phyloP scores from a whole-genome alignment of 2,113 vertebrate species.

The Monopterus albus region DNA sequence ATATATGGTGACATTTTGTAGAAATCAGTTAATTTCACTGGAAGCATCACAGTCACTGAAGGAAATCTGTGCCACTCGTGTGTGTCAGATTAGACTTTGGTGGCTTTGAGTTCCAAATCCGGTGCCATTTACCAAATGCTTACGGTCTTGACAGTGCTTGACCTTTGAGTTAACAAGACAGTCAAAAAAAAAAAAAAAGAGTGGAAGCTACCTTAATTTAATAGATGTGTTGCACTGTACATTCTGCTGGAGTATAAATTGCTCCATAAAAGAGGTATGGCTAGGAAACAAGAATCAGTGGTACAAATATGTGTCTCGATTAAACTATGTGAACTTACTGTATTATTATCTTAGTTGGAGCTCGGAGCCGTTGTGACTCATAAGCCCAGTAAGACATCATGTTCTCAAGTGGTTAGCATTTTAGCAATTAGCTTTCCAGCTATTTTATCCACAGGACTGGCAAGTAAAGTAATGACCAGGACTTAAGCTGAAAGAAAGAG shows the following conservation, averaged over 20 bases:
- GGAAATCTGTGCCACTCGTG: too few relatives aligned
- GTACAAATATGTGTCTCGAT: not conserved
- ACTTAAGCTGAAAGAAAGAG: not conserved
- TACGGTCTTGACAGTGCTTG: too few relatives aligned
- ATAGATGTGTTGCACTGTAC: not conserved
- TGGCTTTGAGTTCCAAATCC: too few relatives aligned
- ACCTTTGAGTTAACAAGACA: too few relatives aligned
- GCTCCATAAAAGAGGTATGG: too few relatives aligned
- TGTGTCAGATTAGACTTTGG: too few relatives aligned
- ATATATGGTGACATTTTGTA: too few relatives aligned
- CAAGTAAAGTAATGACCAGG: not conserved
- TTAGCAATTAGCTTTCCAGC: too few relatives aligned
- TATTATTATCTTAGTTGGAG: not conserved
- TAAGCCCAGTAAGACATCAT: not conserved
- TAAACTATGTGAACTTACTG: not conserved
- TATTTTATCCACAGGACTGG: too few relatives aligned
- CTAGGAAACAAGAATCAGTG: not conserved
- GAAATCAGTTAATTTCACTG: not conserved
- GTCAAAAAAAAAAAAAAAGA: too few relatives aligned
- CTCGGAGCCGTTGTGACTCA: not conserved
- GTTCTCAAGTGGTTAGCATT: not conserved
- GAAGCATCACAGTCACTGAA: not conserved
- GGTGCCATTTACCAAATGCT: too few relatives aligned
- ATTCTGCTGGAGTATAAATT: too few relatives aligned
- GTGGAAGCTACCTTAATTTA: not conserved